phyloP scores from a whole-genome alignment of 2,113 vertebrate genomes.

The Plotosus lineatus region DNA sequence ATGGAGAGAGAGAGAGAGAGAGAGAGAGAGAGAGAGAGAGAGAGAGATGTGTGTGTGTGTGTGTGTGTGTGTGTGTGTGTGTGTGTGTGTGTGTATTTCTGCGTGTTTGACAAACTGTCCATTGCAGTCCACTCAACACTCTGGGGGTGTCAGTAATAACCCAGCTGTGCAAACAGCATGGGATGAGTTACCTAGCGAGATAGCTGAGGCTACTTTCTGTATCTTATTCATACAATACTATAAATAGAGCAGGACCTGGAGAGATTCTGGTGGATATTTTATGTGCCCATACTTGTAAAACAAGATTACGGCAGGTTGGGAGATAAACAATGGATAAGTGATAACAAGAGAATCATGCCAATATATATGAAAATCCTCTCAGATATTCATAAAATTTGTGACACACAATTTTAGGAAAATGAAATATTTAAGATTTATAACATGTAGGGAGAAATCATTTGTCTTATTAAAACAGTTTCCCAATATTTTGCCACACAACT shows the following conservation, averaged over 20 bases:
- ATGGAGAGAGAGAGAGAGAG: no score
- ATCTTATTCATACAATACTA: background rate
- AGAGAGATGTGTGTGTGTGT: no score
- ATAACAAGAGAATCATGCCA: background rate
- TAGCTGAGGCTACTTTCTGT: background rate
- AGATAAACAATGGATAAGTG: background rate
- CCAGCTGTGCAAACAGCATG: background rate
- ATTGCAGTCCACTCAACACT: background rate
- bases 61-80: no score
- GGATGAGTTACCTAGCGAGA: background rate
- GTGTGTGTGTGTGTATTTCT: no score
- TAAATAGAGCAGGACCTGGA: background rate
- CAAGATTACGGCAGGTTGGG: background rate
- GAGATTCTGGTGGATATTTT: background rate
- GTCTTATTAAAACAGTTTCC: background rate
- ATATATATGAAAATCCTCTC: background rate
- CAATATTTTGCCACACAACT: background rate
- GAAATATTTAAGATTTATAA: background rate
- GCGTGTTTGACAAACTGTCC: background rate
- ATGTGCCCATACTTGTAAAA: background rate
- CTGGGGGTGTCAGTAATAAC: background rate
- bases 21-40: no score
- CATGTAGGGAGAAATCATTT: background rate
- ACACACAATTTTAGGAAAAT: background rate
- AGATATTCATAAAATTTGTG: background rate